Evolutionary conservation across 2,113 vertebrate species (phyloP), one percentile per base, ranked within the genome.

Genomic region (Anas platyrhynchos): DNA sequence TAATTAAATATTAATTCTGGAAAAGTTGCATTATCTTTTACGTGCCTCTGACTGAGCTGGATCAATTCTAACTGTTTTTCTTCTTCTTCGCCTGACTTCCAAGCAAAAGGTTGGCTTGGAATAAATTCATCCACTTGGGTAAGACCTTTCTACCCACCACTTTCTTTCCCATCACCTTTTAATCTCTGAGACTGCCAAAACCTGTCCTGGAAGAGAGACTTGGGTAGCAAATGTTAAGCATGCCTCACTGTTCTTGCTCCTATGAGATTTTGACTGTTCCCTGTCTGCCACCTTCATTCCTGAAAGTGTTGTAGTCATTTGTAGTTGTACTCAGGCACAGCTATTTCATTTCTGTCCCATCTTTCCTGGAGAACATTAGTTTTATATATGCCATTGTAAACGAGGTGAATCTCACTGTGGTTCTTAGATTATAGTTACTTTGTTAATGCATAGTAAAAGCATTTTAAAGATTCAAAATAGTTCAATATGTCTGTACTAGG

Each of bases 361-460:
- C 16, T 54, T 31, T 76, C 44, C 85, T 90, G 59, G 31, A 80
- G 76, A 85, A 80, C 43, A 66, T 72, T 89, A 8, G 7, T 16
- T 86, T 95, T 95, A 88, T 54, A 62, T 34, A 38, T 94, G 63
- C 13, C 59, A 74, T 20, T 67, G n/a, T 8, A 74, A 90, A 71
- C 67, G 61, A 55, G 29, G 25, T 80, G 27, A 14, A 43, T 32
- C 25, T 90, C 88, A 46, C 41, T 68, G 12, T 41, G 41, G n/a
- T 83, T 89, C 52, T 80, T 62, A 73, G 29, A 21, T 72, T 59
- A 10, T 18, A 36, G 13, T 12, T 58, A 61, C 69, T 13, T 21
- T 15, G 61, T 27, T 69, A 68, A 74, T 55, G 54, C 31, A 54
- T 21, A 74, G 13, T 11, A 56, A 50, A 13, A 68, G 15, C n/a